Evolutionary conservation across 2,113 vertebrate genomes (phyloP).

Genomic region (Channa maculata): DNA sequence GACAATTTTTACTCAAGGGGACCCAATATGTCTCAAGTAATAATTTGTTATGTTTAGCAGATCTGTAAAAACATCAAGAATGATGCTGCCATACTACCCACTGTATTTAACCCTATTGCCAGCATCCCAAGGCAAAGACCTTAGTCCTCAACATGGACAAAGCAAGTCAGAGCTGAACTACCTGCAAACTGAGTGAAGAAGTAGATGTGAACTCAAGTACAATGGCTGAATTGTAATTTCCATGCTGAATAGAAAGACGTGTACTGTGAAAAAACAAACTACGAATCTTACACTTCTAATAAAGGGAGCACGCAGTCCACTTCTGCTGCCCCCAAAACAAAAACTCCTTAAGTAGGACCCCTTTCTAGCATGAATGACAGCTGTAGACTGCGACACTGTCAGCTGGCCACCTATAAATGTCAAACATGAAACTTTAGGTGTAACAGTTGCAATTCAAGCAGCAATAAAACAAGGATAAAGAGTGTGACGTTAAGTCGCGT

Average conservation of each 20-base stretch:
- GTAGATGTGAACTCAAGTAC: constrained; percentile 40
- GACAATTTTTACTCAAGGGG: constrained; percentile 58
- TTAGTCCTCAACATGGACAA: constrained; percentile 43
- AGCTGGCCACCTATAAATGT: too few species aligned
- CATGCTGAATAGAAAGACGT: constrained; percentile 4
- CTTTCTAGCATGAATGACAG: too few species aligned
- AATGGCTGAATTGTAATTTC: constrained; percentile 7
- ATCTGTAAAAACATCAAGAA: constrained; percentile 58
- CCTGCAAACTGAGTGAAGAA: constrained; percentile 49
- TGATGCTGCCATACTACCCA: constrained; percentile 23
- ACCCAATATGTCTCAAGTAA: constrained; percentile 64
- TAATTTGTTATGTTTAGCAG: constrained; percentile 65
- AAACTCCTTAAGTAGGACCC: too few species aligned
- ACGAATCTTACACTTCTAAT: too few species aligned
- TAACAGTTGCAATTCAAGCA: too few species aligned
- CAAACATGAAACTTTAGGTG: too few species aligned
- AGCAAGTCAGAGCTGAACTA: constrained; percentile 61
- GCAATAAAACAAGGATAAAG: too few species aligned
- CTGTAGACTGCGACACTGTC: too few species aligned
- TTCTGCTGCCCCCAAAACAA: too few species aligned
- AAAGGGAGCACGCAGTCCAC: too few species aligned
- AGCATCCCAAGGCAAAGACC: constrained; percentile 46
- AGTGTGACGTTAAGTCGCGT: too few species aligned
- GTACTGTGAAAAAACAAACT: too few species aligned
- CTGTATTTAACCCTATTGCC: constrained; percentile 46